phyloP scores from a whole-genome alignment of 1,140 invertebrate species.

The Drosophila pachea region DNA sequence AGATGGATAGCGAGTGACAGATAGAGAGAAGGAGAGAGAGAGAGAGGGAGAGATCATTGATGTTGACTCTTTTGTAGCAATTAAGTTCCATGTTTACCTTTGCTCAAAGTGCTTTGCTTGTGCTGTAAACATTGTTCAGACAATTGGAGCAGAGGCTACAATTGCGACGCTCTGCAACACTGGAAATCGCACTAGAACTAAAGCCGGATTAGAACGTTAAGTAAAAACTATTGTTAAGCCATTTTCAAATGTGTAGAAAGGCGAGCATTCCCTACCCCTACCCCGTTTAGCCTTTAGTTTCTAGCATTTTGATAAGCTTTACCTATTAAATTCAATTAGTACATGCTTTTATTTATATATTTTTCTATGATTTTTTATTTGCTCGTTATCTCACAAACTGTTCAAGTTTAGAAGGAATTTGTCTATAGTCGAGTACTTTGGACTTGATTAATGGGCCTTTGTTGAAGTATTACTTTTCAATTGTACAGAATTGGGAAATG shows the following conservation, averaged over 20 bases:
- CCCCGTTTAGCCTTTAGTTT: no score
- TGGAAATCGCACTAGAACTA: slow-evolving; percentile 2
- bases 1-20: no score
- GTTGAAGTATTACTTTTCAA: not conserved
- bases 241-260: not conserved
- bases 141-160: slow-evolving; percentile 33
- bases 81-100: slow-evolving; percentile 59
- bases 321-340: slow-evolving; percentile 32
- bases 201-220: no score
- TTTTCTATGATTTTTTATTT: not conserved
- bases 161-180: slow-evolving; percentile 25
- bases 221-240: no score
- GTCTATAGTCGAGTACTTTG: slow-evolving; percentile 24
- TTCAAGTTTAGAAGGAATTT: slow-evolving; percentile 16
- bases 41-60: not conserved
- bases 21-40: no score
- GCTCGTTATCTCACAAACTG: slow-evolving; percentile 28
- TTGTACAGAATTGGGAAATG: slow-evolving; percentile 18
- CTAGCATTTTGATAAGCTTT: slow-evolving; percentile 30
- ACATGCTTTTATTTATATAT: slow-evolving; percentile 5
- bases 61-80: slow-evolving; percentile 60
- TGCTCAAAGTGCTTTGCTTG: slow-evolving; percentile 42
- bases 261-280: not conserved
- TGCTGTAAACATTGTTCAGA: slow-evolving; percentile 47
- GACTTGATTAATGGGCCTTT: slow-evolving; percentile 38